These are phyloP conservation scores for Himantopus leucocephalus DNA, from an alignment of 2,113 vertebrate species.

Conservation along the genomic window DNA sequence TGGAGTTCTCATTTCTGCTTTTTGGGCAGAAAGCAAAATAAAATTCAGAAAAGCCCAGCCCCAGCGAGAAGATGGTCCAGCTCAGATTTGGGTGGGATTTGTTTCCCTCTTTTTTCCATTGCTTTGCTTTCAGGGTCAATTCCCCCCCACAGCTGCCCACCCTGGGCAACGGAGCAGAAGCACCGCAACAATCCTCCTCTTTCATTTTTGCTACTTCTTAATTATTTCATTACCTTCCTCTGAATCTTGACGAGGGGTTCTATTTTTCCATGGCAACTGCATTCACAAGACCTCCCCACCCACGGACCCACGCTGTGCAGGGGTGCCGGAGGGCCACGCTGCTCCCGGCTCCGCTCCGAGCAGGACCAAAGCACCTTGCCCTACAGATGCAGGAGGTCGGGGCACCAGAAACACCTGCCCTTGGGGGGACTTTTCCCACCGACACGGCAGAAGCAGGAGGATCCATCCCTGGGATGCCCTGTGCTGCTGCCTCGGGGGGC, in stretches of 20 bases:
- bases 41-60: background rate
- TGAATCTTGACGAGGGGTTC: background rate
- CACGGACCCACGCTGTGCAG: background rate
- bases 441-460: background rate
- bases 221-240: background rate
- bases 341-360: accelerated
- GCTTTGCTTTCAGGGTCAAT: background rate
- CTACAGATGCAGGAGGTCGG: accelerated
- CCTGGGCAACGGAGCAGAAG: background rate
- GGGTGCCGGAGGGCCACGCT: background rate
- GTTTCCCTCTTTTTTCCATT: background rate
- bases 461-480: background rate
- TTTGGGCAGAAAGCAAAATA: background rate
- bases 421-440: background rate
- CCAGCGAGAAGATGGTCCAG: background rate
- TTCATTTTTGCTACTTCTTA: background rate
- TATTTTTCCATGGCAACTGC: constrained; percentile 25
- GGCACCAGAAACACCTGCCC: background rate
- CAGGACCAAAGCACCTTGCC: background rate
- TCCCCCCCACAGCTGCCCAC: background rate
- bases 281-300: background rate
- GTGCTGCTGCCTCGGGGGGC: background rate
- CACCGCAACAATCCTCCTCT: background rate
- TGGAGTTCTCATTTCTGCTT: background rate
- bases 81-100: background rate